Conservation (phyloP, 1,140 invertebrate genomes). For the Whitmania pigra region DNA sequence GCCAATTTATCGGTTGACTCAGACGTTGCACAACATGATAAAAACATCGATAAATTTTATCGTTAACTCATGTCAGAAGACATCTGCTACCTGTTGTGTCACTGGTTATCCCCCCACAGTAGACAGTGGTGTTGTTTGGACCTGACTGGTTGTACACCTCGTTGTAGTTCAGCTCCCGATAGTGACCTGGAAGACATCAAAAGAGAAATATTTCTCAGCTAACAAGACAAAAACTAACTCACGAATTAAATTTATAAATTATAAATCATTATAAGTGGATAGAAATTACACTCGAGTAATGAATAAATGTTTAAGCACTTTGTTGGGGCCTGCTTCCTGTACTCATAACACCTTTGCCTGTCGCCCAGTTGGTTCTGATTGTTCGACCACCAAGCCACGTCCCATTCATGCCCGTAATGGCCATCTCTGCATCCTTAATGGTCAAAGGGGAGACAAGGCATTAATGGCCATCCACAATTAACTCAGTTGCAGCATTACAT, state of each 20-base stretch:
- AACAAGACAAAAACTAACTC: background rate
- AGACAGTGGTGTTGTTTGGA: conserved; percentile 18
- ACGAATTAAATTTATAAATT: no score
- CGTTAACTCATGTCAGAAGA: no score
- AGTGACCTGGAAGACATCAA: background rate
- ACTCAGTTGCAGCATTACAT: background rate
- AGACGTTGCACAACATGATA: no score
- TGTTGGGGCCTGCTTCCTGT: conserved; percentile 45
- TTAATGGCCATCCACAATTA: background rate
- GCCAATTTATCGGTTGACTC: no score
- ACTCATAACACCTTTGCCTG: conserved; percentile 59
- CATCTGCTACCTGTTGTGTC: conserved; percentile 53
- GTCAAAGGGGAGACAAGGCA: conserved; percentile 69
- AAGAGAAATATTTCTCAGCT: background rate
- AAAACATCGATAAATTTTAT: no score
- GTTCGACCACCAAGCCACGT: conserved; percentile 93
- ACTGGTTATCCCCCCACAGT: conserved; percentile 16
- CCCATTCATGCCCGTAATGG: conserved; percentile 94
- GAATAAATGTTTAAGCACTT: background rate
- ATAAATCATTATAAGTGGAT: background rate
- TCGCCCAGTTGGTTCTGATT: conserved; percentile 98
- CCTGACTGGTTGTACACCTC: conserved; percentile 15
- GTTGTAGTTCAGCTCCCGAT: conserved; percentile 4
- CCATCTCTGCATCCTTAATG: conserved; percentile 94
- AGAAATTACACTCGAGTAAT: no score